Evolutionary conservation across 2,888 invertebrate genomes (phyloP), one percentile per base, ranked within the genome.

Genomic region (Anoplius nigerrimus): DNA sequence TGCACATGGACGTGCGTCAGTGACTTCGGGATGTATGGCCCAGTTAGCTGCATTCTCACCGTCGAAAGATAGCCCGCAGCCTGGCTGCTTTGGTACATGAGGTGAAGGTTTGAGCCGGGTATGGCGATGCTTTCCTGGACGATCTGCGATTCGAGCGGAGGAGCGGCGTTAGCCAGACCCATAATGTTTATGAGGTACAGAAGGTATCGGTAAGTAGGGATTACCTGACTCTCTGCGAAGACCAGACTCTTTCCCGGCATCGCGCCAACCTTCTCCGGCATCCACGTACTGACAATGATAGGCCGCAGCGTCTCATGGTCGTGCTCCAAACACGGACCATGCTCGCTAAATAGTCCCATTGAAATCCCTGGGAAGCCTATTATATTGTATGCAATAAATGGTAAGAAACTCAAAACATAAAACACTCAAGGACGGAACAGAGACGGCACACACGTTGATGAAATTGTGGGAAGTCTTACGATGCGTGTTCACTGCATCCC

Each of bases 71-170:
- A 98, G 52, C 98, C 98, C 1, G 96, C 94, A 0, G 98, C 95
- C 89, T 98, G 96, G 60, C 97, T 97, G 79, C 98, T 98, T 87
- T 97, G 96, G 90, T 99, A 99, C 82, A 98, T 95, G 76, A 99
- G 91, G 88, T 97, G 95, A 8, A 98, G 93, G 78, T 95, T 94
- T 8, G 98, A 98, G 53, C 97, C 98, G 4, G 98, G 98, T 78
- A 99, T 97, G 62, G 94, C 93, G 75, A 98, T 95, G 78, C 96
- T 96, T 90, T 98, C 98, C 90, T 98, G 98, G n/a, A 98, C 94
- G 85, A 98, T 98, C 96, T 97, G 78, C 18, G 60, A 77, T 53
- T 24, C 11, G 4, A 34, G 34, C 11, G 1, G 34, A 34, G 34
- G 11, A 1, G 8, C 8, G 34, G 34, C 1, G 6, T 34, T 34